A percentile compares a stretch with the other conserved stretches of the same genome.
phyloP scores from a whole-genome alignment of 2,888 invertebrate genomes.

The Apomyelois bistriatella region DNA sequence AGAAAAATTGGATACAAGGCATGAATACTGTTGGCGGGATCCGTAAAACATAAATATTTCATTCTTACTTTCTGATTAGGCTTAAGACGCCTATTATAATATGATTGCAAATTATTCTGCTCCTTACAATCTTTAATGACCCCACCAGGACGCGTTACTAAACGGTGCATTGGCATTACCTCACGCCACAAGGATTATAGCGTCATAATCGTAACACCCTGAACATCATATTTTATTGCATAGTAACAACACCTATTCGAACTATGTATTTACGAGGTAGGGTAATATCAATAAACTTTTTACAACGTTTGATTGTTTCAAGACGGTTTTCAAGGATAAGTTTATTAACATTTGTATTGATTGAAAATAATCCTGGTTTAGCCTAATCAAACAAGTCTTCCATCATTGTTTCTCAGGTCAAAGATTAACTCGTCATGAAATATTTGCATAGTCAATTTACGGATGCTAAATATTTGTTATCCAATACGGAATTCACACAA shows the following conservation, averaged over 20 bases:
- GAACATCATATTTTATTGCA: slow-evolving; percentile 2
- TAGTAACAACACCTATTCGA: neutral
- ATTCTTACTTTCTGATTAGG: no score
- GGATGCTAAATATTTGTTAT: neutral
- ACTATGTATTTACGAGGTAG: neutral
- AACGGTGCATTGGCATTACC: neutral
- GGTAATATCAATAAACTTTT: slow-evolving; percentile 11
- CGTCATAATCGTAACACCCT: slow-evolving; percentile 1
- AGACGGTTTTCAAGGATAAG: neutral
- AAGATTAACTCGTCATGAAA: slow-evolving; percentile 1
- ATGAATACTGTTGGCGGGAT: no score
- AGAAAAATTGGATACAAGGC: no score
- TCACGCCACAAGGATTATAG: slow-evolving; percentile 1
- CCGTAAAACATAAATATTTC: no score
- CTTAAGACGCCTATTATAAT: no score
- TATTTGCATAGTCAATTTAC: neutral
- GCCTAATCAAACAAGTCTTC: slow-evolving; percentile 1
- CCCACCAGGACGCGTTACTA: neutral
- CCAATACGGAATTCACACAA: slow-evolving; percentile 4
- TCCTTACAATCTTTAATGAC: neutral
- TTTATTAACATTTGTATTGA: neutral
- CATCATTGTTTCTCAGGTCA: neutral
- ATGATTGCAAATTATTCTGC: no score
- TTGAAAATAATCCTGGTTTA: neutral
- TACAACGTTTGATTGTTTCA: neutral